Evolutionary conservation across 2,113 vertebrate genomes (phyloP), one percentile per base, ranked within the genome.

Genomic region (Chelonoidis abingdonii): DNA sequence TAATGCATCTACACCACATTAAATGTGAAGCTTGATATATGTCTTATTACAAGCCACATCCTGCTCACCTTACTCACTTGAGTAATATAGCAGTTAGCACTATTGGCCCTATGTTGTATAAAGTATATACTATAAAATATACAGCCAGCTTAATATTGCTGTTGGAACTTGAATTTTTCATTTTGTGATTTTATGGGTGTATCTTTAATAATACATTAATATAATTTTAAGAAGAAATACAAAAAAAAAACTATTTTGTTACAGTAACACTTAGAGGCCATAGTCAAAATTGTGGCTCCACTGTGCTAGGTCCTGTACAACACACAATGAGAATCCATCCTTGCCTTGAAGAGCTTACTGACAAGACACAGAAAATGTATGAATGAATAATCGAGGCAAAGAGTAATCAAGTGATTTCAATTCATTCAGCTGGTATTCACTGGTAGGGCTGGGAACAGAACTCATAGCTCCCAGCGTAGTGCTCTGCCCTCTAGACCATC

Each of bases 281-380:
- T 75, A 41, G n/a, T 75, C 35, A 31, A 84, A 91, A 89, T 82
- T 83, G 82, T 78, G 49, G 24, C 52, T 84, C 7, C 76, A 92
- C 41, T 75, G 69, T 41, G 22, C 5, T 41, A 38, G 19, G 38
- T 41, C 10, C 38, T 41, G 22, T 75, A 38, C 69, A 75, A 75
- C 38, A 38, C 10, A 75, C 10, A 24, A 11, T 38, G 69, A 41
- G 41, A 25, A 76, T 21, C 10, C 0, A 3, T 82, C n/a, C 35
- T 1, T 85, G 50, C 19, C 29, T 8, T 62, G 22, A 83, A n/a
- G 65, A 89, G 1, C 21, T 53, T 83, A 56, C 0, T 21, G 24
- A 76, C 2, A 1, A 31, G 11, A 83, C 31, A 93, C 12, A 62
- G 29, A 88, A 93, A 83, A 83, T 3, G 1, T 69, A 31, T 14